A percentile compares a stretch with the other conserved stretches of the same genome.
Conservation (phyloP, 2,797 vertebrate genomes). For the Strix occidentalis region DNA sequence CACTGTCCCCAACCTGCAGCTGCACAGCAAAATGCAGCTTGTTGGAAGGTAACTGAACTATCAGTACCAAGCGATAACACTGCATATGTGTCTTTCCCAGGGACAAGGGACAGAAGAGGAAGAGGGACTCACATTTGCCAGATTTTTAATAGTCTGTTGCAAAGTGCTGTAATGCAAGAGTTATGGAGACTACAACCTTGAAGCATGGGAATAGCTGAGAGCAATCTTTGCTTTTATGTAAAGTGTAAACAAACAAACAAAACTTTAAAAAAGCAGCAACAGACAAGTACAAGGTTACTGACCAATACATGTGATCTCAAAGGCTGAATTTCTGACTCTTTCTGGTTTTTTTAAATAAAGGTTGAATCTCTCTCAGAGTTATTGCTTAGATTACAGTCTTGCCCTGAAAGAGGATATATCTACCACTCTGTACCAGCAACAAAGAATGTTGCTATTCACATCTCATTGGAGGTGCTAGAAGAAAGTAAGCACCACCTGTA, state of each 20-base stretch:
- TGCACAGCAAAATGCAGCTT: not conserved
- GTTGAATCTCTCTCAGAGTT: not conserved
- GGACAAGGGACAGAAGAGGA: not conserved
- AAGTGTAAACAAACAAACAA: not conserved
- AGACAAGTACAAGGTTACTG: not conserved
- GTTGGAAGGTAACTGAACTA: not conserved
- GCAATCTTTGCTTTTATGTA: not conserved
- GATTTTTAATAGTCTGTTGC: not conserved
- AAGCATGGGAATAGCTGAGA: not conserved
- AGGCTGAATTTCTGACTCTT: not conserved
- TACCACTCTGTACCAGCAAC: not conserved
- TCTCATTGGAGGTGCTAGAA: slow-evolving; percentile 25
- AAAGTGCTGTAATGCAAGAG: not conserved
- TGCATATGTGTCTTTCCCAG: not conserved
- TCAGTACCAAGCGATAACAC: not conserved
- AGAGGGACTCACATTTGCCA: not conserved
- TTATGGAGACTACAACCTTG: not conserved
- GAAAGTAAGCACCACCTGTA: slow-evolving; percentile 10
- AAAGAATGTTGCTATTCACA: slow-evolving; percentile 12
- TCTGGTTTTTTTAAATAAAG: not conserved
- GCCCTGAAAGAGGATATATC: not conserved
- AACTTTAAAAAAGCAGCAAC: not conserved
- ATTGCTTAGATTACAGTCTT: slow-evolving; percentile 14
- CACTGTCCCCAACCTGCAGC: not conserved
- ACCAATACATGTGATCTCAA: not conserved